Conservation (phyloP, 2,888 invertebrate genomes). For the Conchocele bisecta region DNA sequence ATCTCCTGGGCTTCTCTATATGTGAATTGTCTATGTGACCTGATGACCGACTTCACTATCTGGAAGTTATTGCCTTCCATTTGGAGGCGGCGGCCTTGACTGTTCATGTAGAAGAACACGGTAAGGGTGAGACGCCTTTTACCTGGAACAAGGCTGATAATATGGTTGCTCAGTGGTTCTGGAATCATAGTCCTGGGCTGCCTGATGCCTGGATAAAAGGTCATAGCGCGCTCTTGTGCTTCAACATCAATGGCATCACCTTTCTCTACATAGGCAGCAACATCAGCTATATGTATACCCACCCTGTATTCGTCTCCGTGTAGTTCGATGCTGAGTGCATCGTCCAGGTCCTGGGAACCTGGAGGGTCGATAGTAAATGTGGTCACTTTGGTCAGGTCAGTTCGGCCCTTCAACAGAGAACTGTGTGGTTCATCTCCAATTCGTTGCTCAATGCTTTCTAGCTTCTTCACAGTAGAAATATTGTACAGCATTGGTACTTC, state of each 20-base stretch:
- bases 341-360: slow-evolving; percentile 54
- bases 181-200: slow-evolving; percentile 53
- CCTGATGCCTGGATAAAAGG: slow-evolving; percentile 45
- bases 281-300: slow-evolving; percentile 60
- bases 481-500: slow-evolving; percentile 30
- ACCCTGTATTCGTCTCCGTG: slow-evolving; percentile 32
- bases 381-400: slow-evolving; percentile 23
- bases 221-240: slow-evolving; percentile 40
- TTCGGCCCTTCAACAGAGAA: slow-evolving; percentile 2
- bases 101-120: slow-evolving; percentile 40
- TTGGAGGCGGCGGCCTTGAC: slow-evolving; percentile 19
- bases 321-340: slow-evolving; percentile 44
- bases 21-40: slow-evolving; percentile 21
- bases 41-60: slow-evolving; percentile 36
- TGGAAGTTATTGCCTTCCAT: slow-evolving; percentile 25
- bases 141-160: slow-evolving; percentile 45
- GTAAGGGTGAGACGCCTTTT: slow-evolving; percentile 50
- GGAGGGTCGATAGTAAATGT: slow-evolving; percentile 59
- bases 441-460: slow-evolving; percentile 11
- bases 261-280: slow-evolving; percentile 34
- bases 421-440: neutral
- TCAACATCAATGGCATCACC: slow-evolving; percentile 40
- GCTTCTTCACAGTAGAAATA: slow-evolving; percentile 28
- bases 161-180: slow-evolving; percentile 32
- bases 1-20: slow-evolving; percentile 44